Percentiles rank a stretch among this genome's conserved stretches.
phyloP scores from a whole-genome alignment of 2,113 vertebrate genomes.

The Balaeniceps rex region DNA sequence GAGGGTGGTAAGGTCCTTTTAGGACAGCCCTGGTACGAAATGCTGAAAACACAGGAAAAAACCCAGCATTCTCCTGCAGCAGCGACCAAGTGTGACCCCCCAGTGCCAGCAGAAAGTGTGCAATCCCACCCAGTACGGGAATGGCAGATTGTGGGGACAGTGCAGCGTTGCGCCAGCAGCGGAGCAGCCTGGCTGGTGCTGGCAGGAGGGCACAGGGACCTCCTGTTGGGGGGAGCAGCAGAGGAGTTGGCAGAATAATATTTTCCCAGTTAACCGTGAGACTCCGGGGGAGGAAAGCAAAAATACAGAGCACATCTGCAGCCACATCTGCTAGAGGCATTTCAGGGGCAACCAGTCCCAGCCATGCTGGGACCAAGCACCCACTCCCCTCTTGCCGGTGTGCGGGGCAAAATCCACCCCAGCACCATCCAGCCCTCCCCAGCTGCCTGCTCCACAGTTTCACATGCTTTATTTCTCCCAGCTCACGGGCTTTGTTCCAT shows the following conservation, averaged over 20 bases:
- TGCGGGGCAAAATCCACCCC: neutral
- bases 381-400: neutral
- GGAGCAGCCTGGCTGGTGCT: neutral
- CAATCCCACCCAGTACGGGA: rapidly evolving
- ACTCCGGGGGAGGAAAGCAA: neutral
- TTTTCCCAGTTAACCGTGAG: neutral
- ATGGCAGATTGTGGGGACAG: neutral
- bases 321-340: neutral
- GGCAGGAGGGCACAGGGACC: neutral
- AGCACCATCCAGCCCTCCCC: neutral
- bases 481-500: neutral
- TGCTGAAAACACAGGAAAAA: neutral
- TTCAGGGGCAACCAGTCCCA: neutral
- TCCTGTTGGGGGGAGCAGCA: rapidly evolving
- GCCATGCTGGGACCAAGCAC: neutral
- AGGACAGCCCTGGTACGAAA: neutral
- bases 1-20: neutral
- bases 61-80: neutral
- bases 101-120: neutral
- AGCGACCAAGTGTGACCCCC: rapidly evolving
- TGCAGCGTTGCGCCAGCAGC: rapidly evolving
- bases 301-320: neutral
- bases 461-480: neutral
- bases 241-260: neutral
- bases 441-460: neutral